These are phyloP conservation scores for Campylomormyrus tamandua DNA, from an alignment of 2,113 vertebrate genomes.

Conservation along the genomic window DNA sequence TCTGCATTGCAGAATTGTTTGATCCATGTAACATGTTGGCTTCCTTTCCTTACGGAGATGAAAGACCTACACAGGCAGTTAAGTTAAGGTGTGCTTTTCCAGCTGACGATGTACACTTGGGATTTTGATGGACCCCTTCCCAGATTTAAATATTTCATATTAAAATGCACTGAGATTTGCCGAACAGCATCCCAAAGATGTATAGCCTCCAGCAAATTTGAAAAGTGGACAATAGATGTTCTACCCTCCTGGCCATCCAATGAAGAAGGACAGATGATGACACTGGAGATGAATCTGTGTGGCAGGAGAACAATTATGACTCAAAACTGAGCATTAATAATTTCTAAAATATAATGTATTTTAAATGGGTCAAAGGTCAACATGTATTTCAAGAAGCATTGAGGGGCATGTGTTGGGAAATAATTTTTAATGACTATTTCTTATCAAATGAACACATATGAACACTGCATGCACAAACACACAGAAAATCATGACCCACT, in stretches of 20 bases:
- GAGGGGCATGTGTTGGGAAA: neutral
- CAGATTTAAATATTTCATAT: conserved; percentile 74
- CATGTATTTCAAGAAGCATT: neutral
- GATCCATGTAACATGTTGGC: neutral
- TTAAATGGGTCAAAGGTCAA: conserved; percentile 8
- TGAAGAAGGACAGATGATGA: conserved; percentile 34
- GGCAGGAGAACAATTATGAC: conserved; percentile 23
- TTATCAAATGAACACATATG: neutral
- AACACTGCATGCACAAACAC: neutral
- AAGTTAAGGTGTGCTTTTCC: conserved; percentile 22
- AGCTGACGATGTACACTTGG: conserved; percentile 38
- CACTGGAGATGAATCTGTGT: neutral
- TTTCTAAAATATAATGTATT: neutral
- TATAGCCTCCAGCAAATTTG: conserved; percentile 71
- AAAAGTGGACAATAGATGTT: conserved; percentile 50
- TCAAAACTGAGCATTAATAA: neutral
- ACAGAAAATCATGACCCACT: neutral
- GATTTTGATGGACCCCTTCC: conserved; percentile 55
- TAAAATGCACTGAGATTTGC: conserved; percentile 69
- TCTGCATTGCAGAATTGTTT: neutral
- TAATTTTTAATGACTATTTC: neutral
- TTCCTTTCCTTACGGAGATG: neutral
- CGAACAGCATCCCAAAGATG: conserved; percentile 65
- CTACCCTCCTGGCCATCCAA: conserved; percentile 26
- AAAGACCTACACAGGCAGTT: neutral